These are phyloP conservation scores for Coccyzus lansbergi DNA, from an alignment of 2,797 vertebrate genomes.

Conservation along the genomic window DNA sequence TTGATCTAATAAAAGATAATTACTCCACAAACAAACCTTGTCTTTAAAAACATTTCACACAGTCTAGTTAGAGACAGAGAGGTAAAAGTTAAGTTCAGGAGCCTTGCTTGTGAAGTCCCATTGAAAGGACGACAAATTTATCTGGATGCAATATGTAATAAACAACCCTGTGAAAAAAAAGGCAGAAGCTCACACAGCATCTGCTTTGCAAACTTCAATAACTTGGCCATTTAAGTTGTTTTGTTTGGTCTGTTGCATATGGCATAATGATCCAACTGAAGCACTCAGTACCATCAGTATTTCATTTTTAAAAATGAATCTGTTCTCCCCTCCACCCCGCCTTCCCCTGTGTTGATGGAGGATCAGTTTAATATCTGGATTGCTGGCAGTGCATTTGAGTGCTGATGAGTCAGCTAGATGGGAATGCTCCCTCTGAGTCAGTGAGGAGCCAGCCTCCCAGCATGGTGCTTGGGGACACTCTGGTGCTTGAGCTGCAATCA, in stretches of 20 bases:
- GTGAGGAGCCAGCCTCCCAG: conserved; percentile 67
- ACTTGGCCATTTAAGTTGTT: conserved; percentile 62
- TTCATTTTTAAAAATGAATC: conserved; percentile 49
- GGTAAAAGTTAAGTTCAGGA: conserved; percentile 33
- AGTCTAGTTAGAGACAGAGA: conserved; percentile 24
- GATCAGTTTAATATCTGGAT: conserved; percentile 64
- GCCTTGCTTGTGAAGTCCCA: conserved; percentile 25
- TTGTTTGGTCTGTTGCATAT: conserved; percentile 65
- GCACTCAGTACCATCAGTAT: conserved; percentile 55
- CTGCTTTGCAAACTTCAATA: conserved; percentile 69
- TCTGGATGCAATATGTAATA: conserved; percentile 70
- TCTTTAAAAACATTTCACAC: conserved; percentile 34
- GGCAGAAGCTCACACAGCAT: conserved; percentile 54
- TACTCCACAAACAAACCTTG: conserved; percentile 29
- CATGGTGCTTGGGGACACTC: conserved; percentile 70
- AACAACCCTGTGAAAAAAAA: conserved; percentile 56
- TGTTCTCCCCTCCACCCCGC: conserved; percentile 14
- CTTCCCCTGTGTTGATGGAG: conserved; percentile 7
- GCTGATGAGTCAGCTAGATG: conserved; percentile 68
- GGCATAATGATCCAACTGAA: conserved; percentile 58
- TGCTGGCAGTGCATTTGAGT: conserved; percentile 61
- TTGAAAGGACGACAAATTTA: conserved; percentile 27
- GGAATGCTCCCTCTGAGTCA: conserved; percentile 69
- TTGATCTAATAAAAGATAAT: conserved; percentile 49
- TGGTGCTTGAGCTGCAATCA: conserved; percentile 63